A percentile compares a stretch with the other conserved stretches of the same genome.
Evolutionary conservation across 1,140 invertebrate species (phyloP).

Genomic region (Idris sp.): DNA sequence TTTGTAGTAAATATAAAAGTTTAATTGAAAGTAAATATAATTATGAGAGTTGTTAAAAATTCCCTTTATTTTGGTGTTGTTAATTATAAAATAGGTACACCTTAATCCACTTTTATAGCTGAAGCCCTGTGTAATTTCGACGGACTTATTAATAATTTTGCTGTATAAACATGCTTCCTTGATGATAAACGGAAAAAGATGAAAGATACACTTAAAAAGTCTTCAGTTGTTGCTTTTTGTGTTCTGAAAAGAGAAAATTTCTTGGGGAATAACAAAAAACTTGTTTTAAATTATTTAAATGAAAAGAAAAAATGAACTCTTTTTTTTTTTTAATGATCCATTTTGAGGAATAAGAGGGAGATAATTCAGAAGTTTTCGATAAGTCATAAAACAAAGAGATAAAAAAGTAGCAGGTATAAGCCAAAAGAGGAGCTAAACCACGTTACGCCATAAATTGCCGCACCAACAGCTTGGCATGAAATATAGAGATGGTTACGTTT

Average conservation of each 20-base stretch:
- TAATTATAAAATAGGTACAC: slow-evolving; percentile 56
- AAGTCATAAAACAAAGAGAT: slow-evolving; percentile 52
- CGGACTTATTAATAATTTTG: slow-evolving; percentile 58
- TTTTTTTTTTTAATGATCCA: too few relatives aligned
- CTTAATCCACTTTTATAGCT: slow-evolving; percentile 31
- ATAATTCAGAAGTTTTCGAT: slow-evolving; percentile 32
- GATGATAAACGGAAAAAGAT: slow-evolving; percentile 49
- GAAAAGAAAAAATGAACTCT: too few relatives aligned
- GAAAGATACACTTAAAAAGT: slow-evolving; percentile 45
- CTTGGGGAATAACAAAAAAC: too few relatives aligned
- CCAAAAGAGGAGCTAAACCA: slow-evolving; percentile 61
- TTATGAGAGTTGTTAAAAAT: slow-evolving; percentile 49
- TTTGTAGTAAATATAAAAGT: too few relatives aligned
- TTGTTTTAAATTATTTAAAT: too few relatives aligned
- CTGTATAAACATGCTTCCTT: slow-evolving; percentile 51
- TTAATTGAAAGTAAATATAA: slow-evolving; percentile 40
- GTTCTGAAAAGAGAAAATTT: too few relatives aligned
- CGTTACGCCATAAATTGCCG: slow-evolving; percentile 63
- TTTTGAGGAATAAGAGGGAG: too few relatives aligned
- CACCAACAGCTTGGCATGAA: slow-evolving; percentile 64
- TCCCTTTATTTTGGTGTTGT: slow-evolving; percentile 50
- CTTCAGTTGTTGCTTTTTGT: slow-evolving; percentile 19
- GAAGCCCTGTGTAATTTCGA: slow-evolving; percentile 49
- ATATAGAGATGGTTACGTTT: slow-evolving; percentile 67
- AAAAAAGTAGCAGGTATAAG: slow-evolving; percentile 39